Percentiles rank a stretch among this genome's conserved stretches.
Evolutionary conservation across 2,797 vertebrate genomes (phyloP).

Genomic region (Tapera naevia): DNA sequence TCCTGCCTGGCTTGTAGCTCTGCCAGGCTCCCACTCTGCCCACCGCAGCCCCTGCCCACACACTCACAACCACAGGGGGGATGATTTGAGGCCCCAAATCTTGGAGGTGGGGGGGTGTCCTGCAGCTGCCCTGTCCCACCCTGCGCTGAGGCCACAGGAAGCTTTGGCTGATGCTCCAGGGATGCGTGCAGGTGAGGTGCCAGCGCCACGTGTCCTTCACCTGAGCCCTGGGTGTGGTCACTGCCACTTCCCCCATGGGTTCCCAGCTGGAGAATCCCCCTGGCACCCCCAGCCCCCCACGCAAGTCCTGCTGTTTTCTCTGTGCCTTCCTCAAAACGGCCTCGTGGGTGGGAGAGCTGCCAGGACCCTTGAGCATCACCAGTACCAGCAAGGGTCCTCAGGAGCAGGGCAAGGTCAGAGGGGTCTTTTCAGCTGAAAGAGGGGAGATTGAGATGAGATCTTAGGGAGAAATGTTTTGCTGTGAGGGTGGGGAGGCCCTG

Average conservation of each 20-base stretch:
- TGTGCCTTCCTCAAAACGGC: not conserved
- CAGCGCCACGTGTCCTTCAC: not conserved
- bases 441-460: too few species aligned
- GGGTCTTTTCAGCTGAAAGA: not conserved
- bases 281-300: accelerated
- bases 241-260: too few species aligned
- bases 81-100: accelerated
- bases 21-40: too few species aligned
- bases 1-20: not conserved
- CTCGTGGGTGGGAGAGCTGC: not conserved
- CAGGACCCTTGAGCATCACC: not conserved
- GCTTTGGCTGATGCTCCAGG: accelerated
- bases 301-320: too few species aligned
- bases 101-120: not conserved
- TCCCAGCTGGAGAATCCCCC: not conserved
- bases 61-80: not conserved
- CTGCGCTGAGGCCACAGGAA: accelerated
- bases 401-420: not conserved
- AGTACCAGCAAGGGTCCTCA: accelerated
- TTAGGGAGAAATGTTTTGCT: too few species aligned
- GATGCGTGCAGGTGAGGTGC: not conserved
- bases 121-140: too few species aligned
- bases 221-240: accelerated
- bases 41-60: not conserved
- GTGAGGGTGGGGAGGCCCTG: too few species aligned